These are phyloP conservation scores for Sialis lutaria DNA, from an alignment of 2,888 invertebrate species.

Conservation along the genomic window DNA sequence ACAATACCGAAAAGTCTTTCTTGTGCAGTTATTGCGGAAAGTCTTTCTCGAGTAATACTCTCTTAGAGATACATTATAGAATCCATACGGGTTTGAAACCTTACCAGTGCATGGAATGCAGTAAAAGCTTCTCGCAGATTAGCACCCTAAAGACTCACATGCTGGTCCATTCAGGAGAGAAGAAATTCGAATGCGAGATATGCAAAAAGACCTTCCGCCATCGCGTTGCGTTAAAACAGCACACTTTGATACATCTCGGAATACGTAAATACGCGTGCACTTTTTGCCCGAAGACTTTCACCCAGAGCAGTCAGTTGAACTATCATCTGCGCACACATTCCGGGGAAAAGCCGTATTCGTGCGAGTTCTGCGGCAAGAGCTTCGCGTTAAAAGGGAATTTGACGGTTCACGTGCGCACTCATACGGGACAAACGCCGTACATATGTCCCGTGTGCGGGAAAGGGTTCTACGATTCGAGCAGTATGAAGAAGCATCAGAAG, in stretches of 20 bases:
- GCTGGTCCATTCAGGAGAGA: conserved; percentile 2
- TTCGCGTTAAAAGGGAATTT: conserved; percentile 5
- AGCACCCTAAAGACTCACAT: conserved; percentile 4
- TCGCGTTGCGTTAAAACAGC: conserved; percentile 5
- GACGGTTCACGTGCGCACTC: conserved; percentile 4
- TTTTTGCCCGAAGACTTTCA: conserved; percentile 2
- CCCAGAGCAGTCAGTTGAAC: conserved; percentile 4
- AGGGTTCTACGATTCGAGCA: conserved; percentile 6
- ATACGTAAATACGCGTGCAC: conserved; percentile 2
- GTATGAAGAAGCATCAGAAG: conserved; percentile 6
- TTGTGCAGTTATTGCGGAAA: conserved; percentile 4
- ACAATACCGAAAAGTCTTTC: background rate
- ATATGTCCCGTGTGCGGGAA: conserved; percentile 8
- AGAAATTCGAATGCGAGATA: conserved; percentile 2
- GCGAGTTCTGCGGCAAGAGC: conserved; percentile 1
- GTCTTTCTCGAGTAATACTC: conserved; percentile 1
- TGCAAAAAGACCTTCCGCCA: conserved; percentile 3
- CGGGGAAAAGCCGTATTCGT: conserved; percentile 4
- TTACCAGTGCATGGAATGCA: conserved; percentile 1
- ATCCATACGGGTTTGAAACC: conserved; percentile 5
- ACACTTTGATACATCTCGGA: conserved; percentile 3
- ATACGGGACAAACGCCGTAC: conserved; percentile 6
- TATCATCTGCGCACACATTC: conserved; percentile 5
- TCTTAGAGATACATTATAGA: conserved; percentile 2
- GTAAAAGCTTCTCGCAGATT: conserved; percentile 3